Base-by-base conservation (phyloP, 2,888 invertebrate species). In the Cheilosia soror region DNA sequence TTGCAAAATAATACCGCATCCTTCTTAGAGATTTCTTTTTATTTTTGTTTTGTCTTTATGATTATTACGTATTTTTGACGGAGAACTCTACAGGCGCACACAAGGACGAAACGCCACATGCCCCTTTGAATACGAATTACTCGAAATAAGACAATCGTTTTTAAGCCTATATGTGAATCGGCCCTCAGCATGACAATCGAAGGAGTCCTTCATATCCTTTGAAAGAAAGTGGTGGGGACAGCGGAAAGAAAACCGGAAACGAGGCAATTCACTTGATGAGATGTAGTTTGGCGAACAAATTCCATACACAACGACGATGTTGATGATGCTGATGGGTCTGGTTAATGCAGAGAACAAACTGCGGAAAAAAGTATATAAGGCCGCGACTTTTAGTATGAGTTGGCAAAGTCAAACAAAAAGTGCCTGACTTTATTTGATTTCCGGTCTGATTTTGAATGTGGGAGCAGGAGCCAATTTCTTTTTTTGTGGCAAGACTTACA, bases 81-180 rank as follows among this genome's bases (percentile, higher is more conserved):
- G 63, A 69, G 58, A 60, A 13, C 15, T 15, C 6, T 37, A 29
- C 40, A 4, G 31, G 47, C 51, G 20, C 49, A 11, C 31, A 57
- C 40, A 42, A 73, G 29, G 37, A 60, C 78, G 85, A 82, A 81
- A 82, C 78, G 86, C 82, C 82, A 86, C 86, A 86, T 86, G 86
- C 82, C 82, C 77, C 73, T 76, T 79, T 86, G 86, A 86, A 86
- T 86, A 86, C 86, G 86, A 86, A 86, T 86, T 69, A 68, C 81
- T 76, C 53, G 20, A 44, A 84, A 71, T 79, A 79, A 84, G 84
- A 84, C 84, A 71, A 79, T 85, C 68, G 84, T 76, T 80, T 20
- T 81, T 62, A 71, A 81, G 80, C 84, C 84, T 85, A 81, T 5
- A 49, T 66, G 55, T 20, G 84, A 47, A 75, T 63, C 15, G 60